These are phyloP conservation scores for Pelodiscus sinensis DNA, from an alignment of 2,113 vertebrate species.

Conservation along the genomic window DNA sequence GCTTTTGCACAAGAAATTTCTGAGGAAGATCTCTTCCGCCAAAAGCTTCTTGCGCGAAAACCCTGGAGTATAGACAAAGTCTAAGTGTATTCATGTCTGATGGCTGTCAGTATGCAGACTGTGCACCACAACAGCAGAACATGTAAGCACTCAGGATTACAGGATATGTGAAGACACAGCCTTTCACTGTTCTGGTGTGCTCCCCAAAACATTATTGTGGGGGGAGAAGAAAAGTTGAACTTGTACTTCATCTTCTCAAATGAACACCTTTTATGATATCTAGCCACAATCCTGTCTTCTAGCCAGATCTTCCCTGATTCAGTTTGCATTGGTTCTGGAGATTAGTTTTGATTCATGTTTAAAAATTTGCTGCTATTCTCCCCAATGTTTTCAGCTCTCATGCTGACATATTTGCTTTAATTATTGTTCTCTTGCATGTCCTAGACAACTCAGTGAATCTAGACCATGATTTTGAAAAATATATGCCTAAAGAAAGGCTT, in stretches of 20 bases:
- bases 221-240: not conserved
- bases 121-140: not conserved
- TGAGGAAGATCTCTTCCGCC: too few species aligned
- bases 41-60: too few species aligned
- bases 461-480: not conserved
- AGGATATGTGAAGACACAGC: not conserved
- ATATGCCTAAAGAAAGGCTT: not conserved
- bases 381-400: not conserved
- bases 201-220: not conserved
- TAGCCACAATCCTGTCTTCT: not conserved
- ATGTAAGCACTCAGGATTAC: not conserved
- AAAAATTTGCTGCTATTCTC: not conserved
- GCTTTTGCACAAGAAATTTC: too few species aligned
- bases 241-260: not conserved
- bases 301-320: not conserved
- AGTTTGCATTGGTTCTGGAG: not conserved
- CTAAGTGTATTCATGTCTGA: not conserved
- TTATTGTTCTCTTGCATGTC: not conserved
- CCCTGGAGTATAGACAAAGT: too few species aligned
- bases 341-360: not conserved
- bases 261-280: not conserved
- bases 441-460: not conserved
- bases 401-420: not conserved
- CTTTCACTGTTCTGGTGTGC: not conserved
- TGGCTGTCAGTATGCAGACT: not conserved